Evolutionary conservation across 92 coral and sea anemone genomes (phyloP).

Genomic region (Palythoa caribaeorum): DNA sequence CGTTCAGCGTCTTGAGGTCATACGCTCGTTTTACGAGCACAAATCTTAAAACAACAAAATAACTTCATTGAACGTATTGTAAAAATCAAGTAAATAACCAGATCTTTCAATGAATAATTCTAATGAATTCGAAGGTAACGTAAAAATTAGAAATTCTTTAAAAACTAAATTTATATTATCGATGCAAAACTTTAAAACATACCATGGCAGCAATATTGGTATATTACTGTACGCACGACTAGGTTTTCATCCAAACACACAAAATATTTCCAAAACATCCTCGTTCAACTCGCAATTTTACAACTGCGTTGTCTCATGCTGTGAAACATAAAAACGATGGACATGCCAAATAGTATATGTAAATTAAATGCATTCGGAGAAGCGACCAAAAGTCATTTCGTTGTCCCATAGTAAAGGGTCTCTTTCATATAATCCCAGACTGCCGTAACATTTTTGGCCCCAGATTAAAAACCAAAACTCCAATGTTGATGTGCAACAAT

Average conservation of each 20-base stretch:
- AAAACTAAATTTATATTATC: not conserved
- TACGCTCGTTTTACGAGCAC: not conserved
- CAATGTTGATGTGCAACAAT: not conserved
- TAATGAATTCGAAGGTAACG: not conserved
- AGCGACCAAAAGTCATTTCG: constrained; percentile 45
- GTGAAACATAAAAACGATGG: constrained; percentile 21
- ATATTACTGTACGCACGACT: not conserved
- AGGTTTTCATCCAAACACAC: constrained; percentile 25
- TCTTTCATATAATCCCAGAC: not conserved
- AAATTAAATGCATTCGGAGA: constrained; percentile 30
- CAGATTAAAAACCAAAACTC: not conserved
- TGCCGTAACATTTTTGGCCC: not conserved
- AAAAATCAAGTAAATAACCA: constrained; percentile 9
- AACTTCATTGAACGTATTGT: not conserved
- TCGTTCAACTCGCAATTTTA: not conserved
- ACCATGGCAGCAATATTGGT: not conserved
- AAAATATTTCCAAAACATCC: not conserved
- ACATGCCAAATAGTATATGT: constrained; percentile 40
- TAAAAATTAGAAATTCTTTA: not conserved
- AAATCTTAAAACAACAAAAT: not conserved
- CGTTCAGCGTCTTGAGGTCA: not conserved
- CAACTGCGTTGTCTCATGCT: constrained; percentile 18
- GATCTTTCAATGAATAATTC: not conserved
- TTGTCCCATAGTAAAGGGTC: not conserved
- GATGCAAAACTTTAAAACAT: not conserved